Base-by-base conservation (phyloP, 2,888 invertebrate genomes). In the Tenthredo mesomela region DNA sequence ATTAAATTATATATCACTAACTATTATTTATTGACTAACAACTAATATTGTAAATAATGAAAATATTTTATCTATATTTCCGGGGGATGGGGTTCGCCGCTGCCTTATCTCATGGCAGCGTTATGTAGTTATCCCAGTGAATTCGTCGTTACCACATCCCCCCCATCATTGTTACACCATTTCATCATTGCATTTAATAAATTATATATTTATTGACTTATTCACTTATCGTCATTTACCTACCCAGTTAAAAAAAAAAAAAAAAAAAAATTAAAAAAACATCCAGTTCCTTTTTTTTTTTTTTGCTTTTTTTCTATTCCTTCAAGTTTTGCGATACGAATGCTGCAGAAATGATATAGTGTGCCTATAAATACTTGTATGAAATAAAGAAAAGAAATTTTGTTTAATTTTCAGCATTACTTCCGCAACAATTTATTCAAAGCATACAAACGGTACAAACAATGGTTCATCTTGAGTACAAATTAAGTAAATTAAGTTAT, bases 131-230 rank as follows among this genome's bases (percentile, higher is more conserved):
- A 61, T 65, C 84, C 83, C 82, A 86, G 84, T 87, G 85, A 86
- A 43, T 82, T 82, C 82, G 82, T 70, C n/a, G 67, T 50, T 47
- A 58, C 89, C 88, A 85, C 86, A 87, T 87, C 88, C 88, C 89
- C 90, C 67, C 82, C 67, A 82, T 82, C 89, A 93, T 93, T 93
- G 93, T 93, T 93, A 93, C 93, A 92, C 92, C 92, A 93, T 93
- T 93, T 93, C 93, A 92, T 93, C 93, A 93, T 93, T 93, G 93
- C 93, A 93, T 93, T 93, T 93, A 93, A 93, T 93, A 93, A 93
- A 93, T 93, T 93, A 93, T 93, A 93, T 93, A 93, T 93, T 93
- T 93, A 93, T 93, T 93, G 93, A 93, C 89, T 89, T 87, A 89
- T 87, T 89, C 87, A 85, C 82, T 73, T 87, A 86, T 85, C 84